Conservation (phyloP, 2,113 vertebrate species). For the Ariopsis seemanni region DNA sequence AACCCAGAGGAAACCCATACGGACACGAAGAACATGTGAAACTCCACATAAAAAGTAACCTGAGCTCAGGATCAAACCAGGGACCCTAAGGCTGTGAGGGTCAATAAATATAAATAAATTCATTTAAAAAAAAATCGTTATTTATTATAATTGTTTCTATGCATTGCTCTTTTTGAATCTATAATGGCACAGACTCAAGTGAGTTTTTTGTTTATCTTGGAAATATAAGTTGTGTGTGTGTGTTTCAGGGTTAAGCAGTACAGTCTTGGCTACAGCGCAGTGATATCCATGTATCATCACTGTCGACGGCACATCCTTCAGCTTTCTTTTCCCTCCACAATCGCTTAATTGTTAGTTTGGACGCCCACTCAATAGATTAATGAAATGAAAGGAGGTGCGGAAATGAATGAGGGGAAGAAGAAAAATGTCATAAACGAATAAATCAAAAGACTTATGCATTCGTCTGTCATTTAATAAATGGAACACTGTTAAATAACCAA, state of each 20-base stretch:
- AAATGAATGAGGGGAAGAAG: conserved; percentile 51
- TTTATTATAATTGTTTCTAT: neutral
- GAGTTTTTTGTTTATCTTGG: neutral
- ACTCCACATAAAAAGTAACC: neutral
- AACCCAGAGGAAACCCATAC: neutral
- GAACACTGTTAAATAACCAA: neutral
- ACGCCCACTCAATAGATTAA: conserved; percentile 66
- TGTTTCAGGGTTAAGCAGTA: conserved; percentile 61
- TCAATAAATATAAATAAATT: neutral
- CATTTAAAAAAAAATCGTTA: neutral
- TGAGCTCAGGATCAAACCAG: neutral
- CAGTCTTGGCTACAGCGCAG: conserved; percentile 70
- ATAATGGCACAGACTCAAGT: neutral
- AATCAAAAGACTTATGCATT: conserved; percentile 72
- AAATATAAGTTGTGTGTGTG: neutral
- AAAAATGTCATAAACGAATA: conserved; percentile 66
- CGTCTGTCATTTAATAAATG: conserved; percentile 62
- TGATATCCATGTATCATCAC: conserved; percentile 62
- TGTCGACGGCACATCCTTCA: conserved; percentile 69
- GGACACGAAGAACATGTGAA: neutral
- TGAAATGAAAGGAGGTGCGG: conserved; percentile 67
- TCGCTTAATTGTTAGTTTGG: conserved; percentile 72
- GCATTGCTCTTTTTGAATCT: neutral
- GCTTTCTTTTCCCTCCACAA: conserved; percentile 72
- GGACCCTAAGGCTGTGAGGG: neutral